Base-by-base conservation (phyloP, 2,113 vertebrate genomes). In the Anhinga anhinga region DNA sequence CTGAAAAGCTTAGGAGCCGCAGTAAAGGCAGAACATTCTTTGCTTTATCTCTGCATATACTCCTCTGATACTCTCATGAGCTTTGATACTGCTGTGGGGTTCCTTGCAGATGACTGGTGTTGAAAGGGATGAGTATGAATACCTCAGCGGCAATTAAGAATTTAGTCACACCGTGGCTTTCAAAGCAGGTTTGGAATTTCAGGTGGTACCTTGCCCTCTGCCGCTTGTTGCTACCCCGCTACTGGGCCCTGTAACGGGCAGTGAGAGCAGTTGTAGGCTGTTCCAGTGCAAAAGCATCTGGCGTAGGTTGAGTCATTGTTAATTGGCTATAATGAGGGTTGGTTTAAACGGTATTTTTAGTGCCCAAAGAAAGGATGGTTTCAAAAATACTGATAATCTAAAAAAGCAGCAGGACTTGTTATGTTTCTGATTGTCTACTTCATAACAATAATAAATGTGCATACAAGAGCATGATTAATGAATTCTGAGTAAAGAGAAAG, bases 251-350 rank as follows among this genome's bases (percentile, higher is more conserved):
- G 49, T 30, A 38, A 58, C 0, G 0, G 34, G 30, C 76, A 69
- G 20, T 10, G 49, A 52, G 49, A 80, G 40, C 44, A 74, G n/a
- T n/a, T 44, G 44, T 27, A 14, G 65, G 34, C 23, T 40, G 7
- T 32, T 65, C 21, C 38, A 17, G 65, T 49, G 53, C 61, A 34
- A 42, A 90, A 90, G 55, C 55, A 19, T 69, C 26, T 47, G 38
- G 8, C 1, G 2, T 69, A 53, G 45, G 45, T 45, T 27, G 17
- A 53, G 38, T 38, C 0, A 0, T 42, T 5, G 1, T 42, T 82
- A 69, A 36, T 3, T 92, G 1, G 13, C 50, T 81, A 5, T 29
- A n/a, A 71, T 34, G 13, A 52, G 7, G 13, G 21, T n/a, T 88
- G n/a, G 23, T 66, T 86, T 45, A 49, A 95, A 58, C 29, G 18